Evolutionary conservation across 2,888 invertebrate genomes (phyloP), one percentile per base, ranked within the genome.

Genomic region (Nymphalis c-album): DNA sequence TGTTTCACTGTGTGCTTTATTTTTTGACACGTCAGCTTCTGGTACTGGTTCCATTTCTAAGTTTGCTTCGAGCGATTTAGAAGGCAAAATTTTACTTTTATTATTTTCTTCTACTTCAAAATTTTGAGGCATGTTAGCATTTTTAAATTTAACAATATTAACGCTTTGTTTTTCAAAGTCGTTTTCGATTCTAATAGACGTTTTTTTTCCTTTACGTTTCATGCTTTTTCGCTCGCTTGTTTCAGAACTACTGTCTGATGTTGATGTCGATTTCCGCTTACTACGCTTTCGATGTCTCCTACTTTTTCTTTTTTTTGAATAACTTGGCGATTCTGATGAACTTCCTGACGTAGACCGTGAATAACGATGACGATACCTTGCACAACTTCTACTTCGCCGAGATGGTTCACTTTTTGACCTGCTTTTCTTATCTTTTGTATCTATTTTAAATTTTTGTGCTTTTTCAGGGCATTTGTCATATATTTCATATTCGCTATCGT

Each of bases 381-480:
- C 77, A 68, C 83, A 86, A 73, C 78, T 81, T 77, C 84, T 82
- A 64, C 85, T 80, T 66, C 84, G 78, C 73, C 89, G 85, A 20
- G 90, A 86, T 72, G 85, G 92, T 76, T 93, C 93, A 79, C 92
- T 91, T 80, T 87, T 93, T 2, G 93, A 93, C 76, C 93, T 81
- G 75, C 77, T 86, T 77, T 91, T 91, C 74, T 84, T 77, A 31
- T 69, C 71, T 63, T 65, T 88, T 53, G 84, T 78, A 70, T 75
- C 71, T 73, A 72, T 85, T 72, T 74, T 82, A 61, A 82, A 74
- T 73, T 81, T 88, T 64, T 76, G 81, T 50, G 85, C 85, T 31
- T 80, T 74, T 18, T 79, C 76, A 48, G 78, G 77, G 64, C 81
- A 77, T 75, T 81, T 83, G 51, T 77, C 76, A 68, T 80, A 73